phyloP scores from a whole-genome alignment of 2,113 vertebrate genomes.

The Lathamus discolor region DNA sequence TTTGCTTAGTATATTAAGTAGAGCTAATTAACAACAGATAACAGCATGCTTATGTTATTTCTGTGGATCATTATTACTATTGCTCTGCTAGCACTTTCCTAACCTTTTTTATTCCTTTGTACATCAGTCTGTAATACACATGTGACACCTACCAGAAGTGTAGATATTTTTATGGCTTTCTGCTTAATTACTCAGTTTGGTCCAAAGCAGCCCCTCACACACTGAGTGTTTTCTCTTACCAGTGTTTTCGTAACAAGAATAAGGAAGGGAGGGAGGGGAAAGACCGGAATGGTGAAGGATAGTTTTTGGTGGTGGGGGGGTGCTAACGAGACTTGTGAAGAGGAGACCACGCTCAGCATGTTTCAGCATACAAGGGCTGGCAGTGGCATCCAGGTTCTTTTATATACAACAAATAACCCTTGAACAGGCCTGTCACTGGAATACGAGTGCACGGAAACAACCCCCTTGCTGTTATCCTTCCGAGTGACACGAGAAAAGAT shows the following conservation, averaged over 20 bases:
- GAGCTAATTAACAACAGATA: slow-evolving; percentile 48
- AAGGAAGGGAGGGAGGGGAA: neutral
- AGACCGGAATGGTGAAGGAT: neutral
- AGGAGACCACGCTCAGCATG: neutral
- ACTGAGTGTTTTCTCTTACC: neutral
- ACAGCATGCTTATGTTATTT: slow-evolving; percentile 5
- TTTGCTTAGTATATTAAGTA: slow-evolving; percentile 3
- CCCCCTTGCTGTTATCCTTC: neutral
- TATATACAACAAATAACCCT: neutral
- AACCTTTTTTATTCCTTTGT: slow-evolving; percentile 1
- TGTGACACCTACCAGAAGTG: neutral
- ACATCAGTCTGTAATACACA: neutral
- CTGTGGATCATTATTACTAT: slow-evolving; percentile 28
- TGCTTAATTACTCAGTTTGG: neutral
- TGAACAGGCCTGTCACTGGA: neutral
- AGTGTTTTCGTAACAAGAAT: neutral
- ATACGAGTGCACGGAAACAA: neutral
- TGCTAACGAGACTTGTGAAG: neutral
- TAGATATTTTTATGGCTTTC: neutral
- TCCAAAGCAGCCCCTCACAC: neutral
- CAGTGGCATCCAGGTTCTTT: neutral
- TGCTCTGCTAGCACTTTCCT: slow-evolving; percentile 54
- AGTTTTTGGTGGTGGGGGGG: neutral
- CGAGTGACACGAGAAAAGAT: neutral
- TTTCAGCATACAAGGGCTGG: neutral